Conservation (phyloP, 2,888 invertebrate genomes). For the Polymixis lichenea region DNA sequence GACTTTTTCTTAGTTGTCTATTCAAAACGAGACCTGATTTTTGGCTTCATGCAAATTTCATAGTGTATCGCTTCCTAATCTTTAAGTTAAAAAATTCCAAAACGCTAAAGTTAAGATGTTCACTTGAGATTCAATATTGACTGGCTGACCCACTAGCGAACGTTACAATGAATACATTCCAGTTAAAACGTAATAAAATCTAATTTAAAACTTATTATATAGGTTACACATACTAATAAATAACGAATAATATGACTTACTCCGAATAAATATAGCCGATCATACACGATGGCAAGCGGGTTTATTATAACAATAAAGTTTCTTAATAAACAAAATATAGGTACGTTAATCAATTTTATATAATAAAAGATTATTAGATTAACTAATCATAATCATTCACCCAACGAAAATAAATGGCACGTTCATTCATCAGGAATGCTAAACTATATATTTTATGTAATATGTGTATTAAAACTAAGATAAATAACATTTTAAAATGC, state of each 20-base stretch:
- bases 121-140: constrained; percentile 35
- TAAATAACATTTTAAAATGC: constrained; percentile 76
- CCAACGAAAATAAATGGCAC: constrained; percentile 72
- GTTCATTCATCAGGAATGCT: constrained; percentile 69
- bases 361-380: neutral
- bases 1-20: neutral
- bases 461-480: constrained; percentile 55
- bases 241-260: constrained; percentile 45
- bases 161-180: constrained; percentile 15
- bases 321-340: neutral
- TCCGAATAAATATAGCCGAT: constrained; percentile 42
- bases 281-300: neutral
- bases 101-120: neutral
- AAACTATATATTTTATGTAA: constrained; percentile 15
- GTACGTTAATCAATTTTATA: constrained; percentile 6
- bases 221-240: constrained; percentile 42
- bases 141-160: constrained; percentile 25
- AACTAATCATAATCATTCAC: constrained; percentile 40
- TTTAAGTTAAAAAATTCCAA: neutral
- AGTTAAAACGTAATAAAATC: constrained; percentile 25
- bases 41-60: neutral
- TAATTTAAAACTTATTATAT: constrained; percentile 27
- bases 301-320: constrained; percentile 28
- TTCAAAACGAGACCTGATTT: neutral
- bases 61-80: neutral